Evolutionary conservation across 2,797 vertebrate genomes (phyloP).

Genomic region (Fistularia tabacaria): DNA sequence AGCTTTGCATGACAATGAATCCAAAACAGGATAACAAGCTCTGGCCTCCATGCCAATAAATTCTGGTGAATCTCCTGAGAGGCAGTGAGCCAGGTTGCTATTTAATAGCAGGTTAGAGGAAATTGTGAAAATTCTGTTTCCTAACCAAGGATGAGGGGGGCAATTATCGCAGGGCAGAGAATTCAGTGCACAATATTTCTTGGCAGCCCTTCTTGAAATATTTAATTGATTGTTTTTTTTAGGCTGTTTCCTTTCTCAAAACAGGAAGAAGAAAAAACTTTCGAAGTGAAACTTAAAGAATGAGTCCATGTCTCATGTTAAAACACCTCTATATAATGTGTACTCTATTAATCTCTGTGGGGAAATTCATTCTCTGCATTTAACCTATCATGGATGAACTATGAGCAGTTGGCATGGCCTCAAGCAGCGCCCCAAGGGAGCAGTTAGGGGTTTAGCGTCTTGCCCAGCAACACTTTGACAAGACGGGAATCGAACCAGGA

Average conservation of each 20-base stretch:
- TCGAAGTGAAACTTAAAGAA: no score
- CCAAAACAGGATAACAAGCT: conserved; percentile 41
- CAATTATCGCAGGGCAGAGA: conserved; percentile 27
- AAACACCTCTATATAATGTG: no score
- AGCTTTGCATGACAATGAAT: conserved; percentile 46
- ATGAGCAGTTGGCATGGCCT: no score
- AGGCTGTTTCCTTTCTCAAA: conserved; percentile 34
- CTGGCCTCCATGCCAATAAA: conserved; percentile 54
- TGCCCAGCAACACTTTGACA: no score
- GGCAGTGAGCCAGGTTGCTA: conserved; percentile 22
- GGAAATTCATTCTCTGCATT: no score
- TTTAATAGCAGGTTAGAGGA: conserved; percentile 61
- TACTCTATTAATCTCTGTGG: no score
- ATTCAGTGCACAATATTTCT: conserved; percentile 28
- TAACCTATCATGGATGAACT: no score
- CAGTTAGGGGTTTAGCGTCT: no score
- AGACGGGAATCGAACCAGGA: no score
- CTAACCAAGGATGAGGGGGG: conserved; percentile 60
- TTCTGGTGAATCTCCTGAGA: conserved; percentile 41
- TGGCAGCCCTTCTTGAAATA: conserved; percentile 52
- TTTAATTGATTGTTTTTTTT: conserved; percentile 44
- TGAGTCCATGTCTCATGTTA: no score
- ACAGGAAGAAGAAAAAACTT: conserved; percentile 7
- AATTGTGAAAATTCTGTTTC: conserved; percentile 61
- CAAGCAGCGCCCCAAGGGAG: no score